Base-by-base conservation (phyloP, 2,888 invertebrate genomes). In the Flexamia atlantica region DNA sequence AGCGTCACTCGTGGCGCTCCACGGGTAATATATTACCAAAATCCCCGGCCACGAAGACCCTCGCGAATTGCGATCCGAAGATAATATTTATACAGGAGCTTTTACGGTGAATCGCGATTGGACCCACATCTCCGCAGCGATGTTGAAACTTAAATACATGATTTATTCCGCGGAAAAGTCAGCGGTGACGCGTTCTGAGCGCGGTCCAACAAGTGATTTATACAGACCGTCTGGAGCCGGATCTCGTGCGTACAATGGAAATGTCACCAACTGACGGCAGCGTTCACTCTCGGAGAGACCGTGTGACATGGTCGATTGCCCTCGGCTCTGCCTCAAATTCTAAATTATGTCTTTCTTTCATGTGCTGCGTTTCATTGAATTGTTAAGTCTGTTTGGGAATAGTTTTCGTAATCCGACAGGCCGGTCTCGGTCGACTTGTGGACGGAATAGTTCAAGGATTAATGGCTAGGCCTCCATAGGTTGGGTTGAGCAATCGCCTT, bases 91-190 rank as follows among this genome's bases (percentile, higher is more conserved):
- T 68, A 68, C 68, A 68, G 68, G 17, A 68, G 68, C 68, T 32
- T 68, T 32, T 68, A 68, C 68, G 68, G 10, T 68, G 5, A 32
- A 32, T 68, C 25, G 32, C 68, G 68, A 32, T 32, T 68, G n/a
- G 68, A 28, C 17, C n/a, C 68, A 25, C 14, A 7, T 68, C 25
- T 32, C 28, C 32, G 30, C 70, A 32, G 23, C 42, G 20, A 20
- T 36, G 72, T 72, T 72, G 72, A 72, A 72, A 72, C 72, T 36
- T 72, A 72, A 72, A 23, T 42, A n/a, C n/a, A 72, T 72, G 72
- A 72, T 72, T 72, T 72, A 72, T 72, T 10, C 72, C 23, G 3
- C 17, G 70, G 36, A 32, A 70, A 70, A 70, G 36, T 36, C 70
- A 72, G 40, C 23, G 20, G 4, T 42, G 72, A 42, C 72, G 72